phyloP scores from a whole-genome alignment of 2,113 vertebrate species.

The Halcyon senegalensis region DNA sequence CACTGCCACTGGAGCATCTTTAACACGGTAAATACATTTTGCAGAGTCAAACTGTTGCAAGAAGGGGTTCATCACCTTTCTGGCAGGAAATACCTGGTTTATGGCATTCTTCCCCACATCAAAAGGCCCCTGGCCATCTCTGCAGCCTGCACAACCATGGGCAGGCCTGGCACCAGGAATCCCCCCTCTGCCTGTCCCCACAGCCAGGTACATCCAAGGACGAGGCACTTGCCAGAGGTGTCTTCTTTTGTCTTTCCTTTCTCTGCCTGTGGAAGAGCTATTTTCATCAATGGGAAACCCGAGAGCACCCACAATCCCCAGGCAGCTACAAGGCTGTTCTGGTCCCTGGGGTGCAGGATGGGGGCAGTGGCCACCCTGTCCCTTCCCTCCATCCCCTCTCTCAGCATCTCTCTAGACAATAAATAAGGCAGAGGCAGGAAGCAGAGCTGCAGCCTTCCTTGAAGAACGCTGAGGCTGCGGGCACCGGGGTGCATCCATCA shows the following conservation, averaged over 20 bases:
- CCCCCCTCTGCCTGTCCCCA: not conserved
- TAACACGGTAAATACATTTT: not conserved
- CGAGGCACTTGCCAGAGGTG: not conserved
- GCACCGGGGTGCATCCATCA: not conserved
- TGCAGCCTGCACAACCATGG: not conserved
- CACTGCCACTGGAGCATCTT: fast-evolving
- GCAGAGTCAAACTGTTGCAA: not conserved
- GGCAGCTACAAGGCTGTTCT: not conserved
- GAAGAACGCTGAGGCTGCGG: not conserved
- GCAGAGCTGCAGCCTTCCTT: not conserved
- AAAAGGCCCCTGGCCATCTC: not conserved
- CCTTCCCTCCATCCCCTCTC: not conserved
- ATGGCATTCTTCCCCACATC: fast-evolving
- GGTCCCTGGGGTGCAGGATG: fast-evolving
- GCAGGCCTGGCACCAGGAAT: not conserved
- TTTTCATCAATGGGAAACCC: not conserved
- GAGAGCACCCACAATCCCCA: not conserved
- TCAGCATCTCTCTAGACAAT: fast-evolving
- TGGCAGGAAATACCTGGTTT: not conserved
- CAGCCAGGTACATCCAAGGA: not conserved
- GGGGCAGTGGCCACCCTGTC: not conserved
- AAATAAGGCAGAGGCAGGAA: not conserved
- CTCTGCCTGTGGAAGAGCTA: fast-evolving
- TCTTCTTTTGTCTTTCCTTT: not conserved
- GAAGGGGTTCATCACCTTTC: not conserved